Percentiles rank a stretch among this genome's conserved stretches.
These are phyloP conservation scores for Ophioninae sp. DNA, from an alignment of 2,888 invertebrate genomes.

Conservation along the genomic window DNA sequence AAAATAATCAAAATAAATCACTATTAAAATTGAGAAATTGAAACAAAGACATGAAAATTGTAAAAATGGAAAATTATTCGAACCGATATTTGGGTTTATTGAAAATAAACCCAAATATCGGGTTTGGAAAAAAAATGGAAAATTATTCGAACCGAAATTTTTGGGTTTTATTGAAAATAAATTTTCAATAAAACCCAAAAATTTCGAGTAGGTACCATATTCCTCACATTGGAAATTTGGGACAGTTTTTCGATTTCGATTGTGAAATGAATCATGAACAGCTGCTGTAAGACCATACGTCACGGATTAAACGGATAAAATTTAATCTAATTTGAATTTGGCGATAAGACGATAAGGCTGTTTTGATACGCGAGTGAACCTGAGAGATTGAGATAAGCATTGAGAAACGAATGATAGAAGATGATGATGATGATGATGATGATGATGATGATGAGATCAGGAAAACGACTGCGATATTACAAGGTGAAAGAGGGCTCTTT, in stretches of 20 bases:
- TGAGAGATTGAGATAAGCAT: conserved; percentile 29
- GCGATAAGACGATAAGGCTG: conserved; percentile 1
- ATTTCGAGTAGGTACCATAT: not conserved
- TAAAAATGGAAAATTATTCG: not conserved
- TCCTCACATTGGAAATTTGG: not conserved
- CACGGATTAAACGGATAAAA: not conserved
- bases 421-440: conserved; percentile 20
- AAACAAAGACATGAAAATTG: too few relatives aligned
- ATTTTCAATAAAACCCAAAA: not conserved
- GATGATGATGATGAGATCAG: conserved; percentile 35
- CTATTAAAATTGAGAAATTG: too few relatives aligned
- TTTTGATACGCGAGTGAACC: not conserved
- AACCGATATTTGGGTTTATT: not conserved
- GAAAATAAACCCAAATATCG: too few relatives aligned
- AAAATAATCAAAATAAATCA: too few relatives aligned
- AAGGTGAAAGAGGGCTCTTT: conserved; percentile 64
- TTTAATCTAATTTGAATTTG: not conserved
- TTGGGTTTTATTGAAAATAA: too few relatives aligned
- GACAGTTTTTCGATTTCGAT: not conserved
- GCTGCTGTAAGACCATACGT: not conserved
- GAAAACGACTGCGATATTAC: conserved; percentile 59
- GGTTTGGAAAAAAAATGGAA: too few relatives aligned
- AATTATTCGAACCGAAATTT: not conserved
- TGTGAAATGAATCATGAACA: not conserved
- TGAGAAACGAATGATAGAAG: conserved; percentile 31